A percentile compares a stretch with the other conserved stretches of the same genome.
These are phyloP conservation scores for Otocyon megalotis DNA, from an alignment of 2,113 vertebrate species.

Conservation along the genomic window DNA sequence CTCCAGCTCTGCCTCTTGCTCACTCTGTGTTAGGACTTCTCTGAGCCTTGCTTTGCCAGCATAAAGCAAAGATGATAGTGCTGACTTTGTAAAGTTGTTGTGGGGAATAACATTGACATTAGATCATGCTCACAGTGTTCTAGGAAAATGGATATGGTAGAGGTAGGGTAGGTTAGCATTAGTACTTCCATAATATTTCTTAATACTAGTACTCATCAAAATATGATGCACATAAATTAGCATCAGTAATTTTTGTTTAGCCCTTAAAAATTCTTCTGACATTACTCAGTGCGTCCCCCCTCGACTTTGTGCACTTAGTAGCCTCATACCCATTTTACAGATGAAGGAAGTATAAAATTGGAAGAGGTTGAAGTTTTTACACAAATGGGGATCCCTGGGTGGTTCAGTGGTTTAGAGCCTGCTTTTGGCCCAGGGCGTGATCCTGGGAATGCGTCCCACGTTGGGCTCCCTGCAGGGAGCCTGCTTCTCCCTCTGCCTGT, in stretches of 20 bases:
- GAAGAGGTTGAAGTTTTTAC: background rate
- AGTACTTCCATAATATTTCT: background rate
- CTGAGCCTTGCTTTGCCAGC: background rate
- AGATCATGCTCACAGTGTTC: background rate
- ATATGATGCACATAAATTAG: background rate
- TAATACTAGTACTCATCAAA: background rate
- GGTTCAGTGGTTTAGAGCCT: no score
- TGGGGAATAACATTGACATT: background rate
- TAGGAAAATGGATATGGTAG: background rate
- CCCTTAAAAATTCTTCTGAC: background rate
- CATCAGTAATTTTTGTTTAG: background rate
- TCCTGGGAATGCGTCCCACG: no score
- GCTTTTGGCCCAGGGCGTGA: no score
- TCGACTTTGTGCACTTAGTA: background rate
- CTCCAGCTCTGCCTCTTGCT: background rate
- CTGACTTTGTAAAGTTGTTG: background rate
- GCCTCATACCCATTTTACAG: background rate
- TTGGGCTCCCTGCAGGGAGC: no score
- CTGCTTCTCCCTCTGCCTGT: no score
- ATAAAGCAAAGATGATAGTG: no score
- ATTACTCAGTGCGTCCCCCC: background rate
- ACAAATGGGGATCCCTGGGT: background rate
- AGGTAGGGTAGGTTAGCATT: background rate
- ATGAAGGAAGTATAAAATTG: background rate
- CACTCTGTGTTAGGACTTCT: background rate